These are phyloP conservation scores for Lamproptera curius DNA, from an alignment of 2,888 invertebrate species.

Conservation along the genomic window DNA sequence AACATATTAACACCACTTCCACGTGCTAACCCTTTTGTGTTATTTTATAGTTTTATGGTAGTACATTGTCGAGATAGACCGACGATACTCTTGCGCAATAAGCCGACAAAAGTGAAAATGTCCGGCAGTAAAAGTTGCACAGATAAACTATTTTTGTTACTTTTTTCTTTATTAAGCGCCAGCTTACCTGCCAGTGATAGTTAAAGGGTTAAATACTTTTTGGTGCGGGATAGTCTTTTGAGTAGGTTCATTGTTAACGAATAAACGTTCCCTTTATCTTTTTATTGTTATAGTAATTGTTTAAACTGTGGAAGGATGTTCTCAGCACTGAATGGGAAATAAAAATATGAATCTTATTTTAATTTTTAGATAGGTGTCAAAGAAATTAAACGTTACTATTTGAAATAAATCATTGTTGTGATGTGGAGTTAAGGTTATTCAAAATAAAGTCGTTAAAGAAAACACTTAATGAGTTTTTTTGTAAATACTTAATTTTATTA, in stretches of 20 bases:
- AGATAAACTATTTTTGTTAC: conserved; percentile 28
- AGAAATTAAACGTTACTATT: too few species aligned
- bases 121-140: conserved; percentile 54
- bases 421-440: too few species aligned
- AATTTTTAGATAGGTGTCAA: too few species aligned
- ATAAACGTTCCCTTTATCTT: conserved; percentile 7
- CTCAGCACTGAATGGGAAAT: too few species aligned
- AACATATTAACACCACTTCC: conserved; percentile 65
- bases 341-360: too few species aligned
- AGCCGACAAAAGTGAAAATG: conserved; percentile 71
- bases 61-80: conserved; percentile 36
- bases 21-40: conserved; percentile 68
- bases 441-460: conserved; percentile 38
- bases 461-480: conserved; percentile 39
- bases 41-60: conserved; percentile 57
- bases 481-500: conserved; percentile 77
- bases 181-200: conserved; percentile 25
- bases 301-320: background rate
- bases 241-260: conserved; percentile 2
- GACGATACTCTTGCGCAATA: conserved; percentile 48
- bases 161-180: conserved; percentile 21
- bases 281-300: background rate
- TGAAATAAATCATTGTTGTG: too few species aligned
- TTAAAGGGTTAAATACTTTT: conserved; percentile 14
- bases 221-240: background rate